Conservation (phyloP, 2,797 vertebrate species). For the Centropyge bicolor region DNA sequence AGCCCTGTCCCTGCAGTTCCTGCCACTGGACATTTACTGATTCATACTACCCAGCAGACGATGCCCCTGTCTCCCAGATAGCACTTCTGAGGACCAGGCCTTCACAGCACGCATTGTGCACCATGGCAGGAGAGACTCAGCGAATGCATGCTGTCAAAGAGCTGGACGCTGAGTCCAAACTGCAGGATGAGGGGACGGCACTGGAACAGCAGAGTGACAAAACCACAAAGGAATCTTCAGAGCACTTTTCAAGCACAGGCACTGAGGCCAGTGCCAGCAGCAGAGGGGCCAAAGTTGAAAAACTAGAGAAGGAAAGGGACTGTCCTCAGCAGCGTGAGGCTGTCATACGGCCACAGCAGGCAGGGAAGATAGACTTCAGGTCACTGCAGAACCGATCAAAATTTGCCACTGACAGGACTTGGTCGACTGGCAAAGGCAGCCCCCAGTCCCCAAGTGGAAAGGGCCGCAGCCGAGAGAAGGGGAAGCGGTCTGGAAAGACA, state of each 20-base stretch:
- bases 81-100: constrained; percentile 84
- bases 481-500: constrained; percentile 85
- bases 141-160: constrained; percentile 87
- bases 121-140: constrained; percentile 95
- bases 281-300: constrained; percentile 73
- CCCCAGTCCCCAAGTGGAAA: constrained; percentile 89
- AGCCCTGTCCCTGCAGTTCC: constrained; percentile 79
- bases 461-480: constrained; percentile 86
- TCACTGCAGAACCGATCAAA: constrained; percentile 88
- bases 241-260: constrained; percentile 80
- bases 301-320: constrained; percentile 87
- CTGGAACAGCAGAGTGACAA: constrained; percentile 86
- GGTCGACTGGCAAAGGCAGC: constrained; percentile 87
- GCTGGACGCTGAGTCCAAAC: constrained; percentile 85
- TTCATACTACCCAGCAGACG: constrained; percentile 74
- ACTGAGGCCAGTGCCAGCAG: constrained; percentile 77
- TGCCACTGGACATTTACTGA: constrained; percentile 79
- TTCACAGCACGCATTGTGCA: constrained; percentile 84
- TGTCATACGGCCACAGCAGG: constrained; percentile 91
- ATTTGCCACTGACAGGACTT: constrained; percentile 85
- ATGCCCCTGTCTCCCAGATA: constrained; percentile 86
- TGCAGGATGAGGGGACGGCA: constrained; percentile 85
- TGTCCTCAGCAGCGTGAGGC: constrained; percentile 92
- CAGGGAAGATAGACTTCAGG: constrained; percentile 91
- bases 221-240: constrained; percentile 83